A percentile compares a stretch with the other conserved stretches of the same genome.
phyloP scores from a whole-genome alignment of 2,797 vertebrate species.

The Valencia hispanica region DNA sequence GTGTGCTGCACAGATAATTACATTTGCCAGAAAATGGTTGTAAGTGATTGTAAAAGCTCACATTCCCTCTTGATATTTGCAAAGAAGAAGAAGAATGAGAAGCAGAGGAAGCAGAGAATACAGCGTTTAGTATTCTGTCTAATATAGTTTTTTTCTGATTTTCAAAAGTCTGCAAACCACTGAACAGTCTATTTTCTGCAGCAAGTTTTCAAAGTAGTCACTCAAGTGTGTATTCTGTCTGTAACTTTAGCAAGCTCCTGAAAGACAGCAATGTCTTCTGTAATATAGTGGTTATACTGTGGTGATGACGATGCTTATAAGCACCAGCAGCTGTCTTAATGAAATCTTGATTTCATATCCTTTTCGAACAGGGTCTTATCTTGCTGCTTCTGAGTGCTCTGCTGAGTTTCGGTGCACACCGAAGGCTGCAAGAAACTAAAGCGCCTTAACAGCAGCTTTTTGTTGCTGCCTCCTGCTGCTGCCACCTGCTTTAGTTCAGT shows the following conservation, averaged over 20 bases:
- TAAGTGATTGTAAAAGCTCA: not conserved
- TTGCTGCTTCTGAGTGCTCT: not conserved
- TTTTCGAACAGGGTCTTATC: not conserved
- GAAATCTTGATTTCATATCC: not conserved
- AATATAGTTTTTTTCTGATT: not conserved
- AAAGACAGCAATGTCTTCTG: not conserved
- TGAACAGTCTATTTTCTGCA: not conserved
- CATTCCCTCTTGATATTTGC: not conserved
- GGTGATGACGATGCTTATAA: slow-evolving; percentile 2
- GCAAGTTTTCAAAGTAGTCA: not conserved
- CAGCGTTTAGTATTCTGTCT: not conserved
- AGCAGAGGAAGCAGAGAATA: not conserved
- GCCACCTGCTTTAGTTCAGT: slow-evolving; percentile 12
- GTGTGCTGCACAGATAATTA: slow-evolving; percentile 10
- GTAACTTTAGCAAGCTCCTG: not conserved
- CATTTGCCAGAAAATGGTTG: slow-evolving; percentile 12
- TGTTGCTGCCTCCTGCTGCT: slow-evolving; percentile 2
- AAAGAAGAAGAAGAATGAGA: not conserved
- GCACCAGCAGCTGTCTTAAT: slow-evolving; percentile 3
- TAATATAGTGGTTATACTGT: not conserved
- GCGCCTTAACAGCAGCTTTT: slow-evolving; percentile 18
- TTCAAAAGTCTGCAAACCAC: not conserved
- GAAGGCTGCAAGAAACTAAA: slow-evolving; percentile 1
- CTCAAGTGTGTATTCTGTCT: not conserved
- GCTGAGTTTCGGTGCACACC: not conserved